These are phyloP conservation scores for Neelides folsomi DNA, from an alignment of 2,888 invertebrate genomes.

Conservation along the genomic window DNA sequence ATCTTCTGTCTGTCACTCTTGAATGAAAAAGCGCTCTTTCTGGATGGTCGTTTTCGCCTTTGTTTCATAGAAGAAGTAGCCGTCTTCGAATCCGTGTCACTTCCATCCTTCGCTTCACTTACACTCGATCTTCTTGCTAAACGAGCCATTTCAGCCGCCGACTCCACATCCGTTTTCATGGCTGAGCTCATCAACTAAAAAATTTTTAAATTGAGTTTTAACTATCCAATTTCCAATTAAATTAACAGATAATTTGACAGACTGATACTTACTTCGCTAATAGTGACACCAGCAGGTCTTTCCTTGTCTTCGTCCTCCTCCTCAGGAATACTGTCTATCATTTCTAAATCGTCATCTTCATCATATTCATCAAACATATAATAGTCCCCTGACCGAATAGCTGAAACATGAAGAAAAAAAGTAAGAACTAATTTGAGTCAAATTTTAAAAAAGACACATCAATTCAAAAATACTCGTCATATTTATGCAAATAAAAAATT, in stretches of 20 bases:
- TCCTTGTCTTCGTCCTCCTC: conserved; percentile 41
- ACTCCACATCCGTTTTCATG: conserved; percentile 40
- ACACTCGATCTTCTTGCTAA: conserved; percentile 35
- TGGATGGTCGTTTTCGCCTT: conserved; percentile 21
- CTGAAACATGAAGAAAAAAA: conserved; percentile 43
- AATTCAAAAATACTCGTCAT: no score
- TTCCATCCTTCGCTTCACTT: conserved; percentile 23
- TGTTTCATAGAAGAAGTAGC: conserved; percentile 22
- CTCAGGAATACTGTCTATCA: conserved; percentile 37
- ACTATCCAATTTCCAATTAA: conserved; percentile 4
- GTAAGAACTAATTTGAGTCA: background rate
- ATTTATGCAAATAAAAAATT: no score
- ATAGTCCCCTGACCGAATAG: conserved; percentile 94
- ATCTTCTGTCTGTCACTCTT: conserved; percentile 6
- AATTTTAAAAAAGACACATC: no score
- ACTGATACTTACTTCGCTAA: conserved; percentile 39
- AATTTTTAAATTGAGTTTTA: background rate
- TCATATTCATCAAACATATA: conserved; percentile 96
- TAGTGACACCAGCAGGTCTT: conserved; percentile 34
- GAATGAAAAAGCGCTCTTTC: conserved; percentile 17
- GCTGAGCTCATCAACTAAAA: conserved; percentile 20
- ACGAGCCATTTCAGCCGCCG: conserved; percentile 43
- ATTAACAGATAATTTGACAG: no score
- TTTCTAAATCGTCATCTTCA: conserved; percentile 40
- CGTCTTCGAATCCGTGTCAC: conserved; percentile 32